Evolutionary conservation across 2,888 invertebrate genomes (phyloP), one percentile per base, ranked within the genome.

Genomic region (Amphipoea lucens): DNA sequence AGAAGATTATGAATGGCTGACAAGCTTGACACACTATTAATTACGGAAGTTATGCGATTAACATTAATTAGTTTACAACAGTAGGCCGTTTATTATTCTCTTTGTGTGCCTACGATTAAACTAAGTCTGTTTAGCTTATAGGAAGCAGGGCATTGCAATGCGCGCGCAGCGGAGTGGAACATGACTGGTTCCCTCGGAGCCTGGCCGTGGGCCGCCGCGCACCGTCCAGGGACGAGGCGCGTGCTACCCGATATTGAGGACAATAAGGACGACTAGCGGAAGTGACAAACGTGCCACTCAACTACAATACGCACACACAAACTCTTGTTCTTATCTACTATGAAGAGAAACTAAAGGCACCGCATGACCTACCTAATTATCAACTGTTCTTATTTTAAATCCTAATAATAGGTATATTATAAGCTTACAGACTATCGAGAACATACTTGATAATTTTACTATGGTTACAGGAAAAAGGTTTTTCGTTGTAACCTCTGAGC

Each of bases 171-270:
- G 90, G 92, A 92, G 95, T 95, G 96, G 94, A 95, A 95, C 96
- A 90, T 90, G 94, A 95, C 96, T 94, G 95, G 96, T 96, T 96
- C 95, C 94, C 94, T 90, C 73, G 90, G 85, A 88, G 88, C 73
- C 87, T 87, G 66, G 79, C 63, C 70, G 63, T 73, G 82, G 82
- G 79, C 79, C 81, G 54, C 36, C 40, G 76, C 81, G 71, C 67
- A 87, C 83, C 89, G 92, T 82, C 93, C 94, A 94, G 95, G 94
- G 94, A 94, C 94, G 89, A 79, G 83, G 93, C 92, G 93, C 92
- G 93, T 92, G 94, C 93, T 93, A 92, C 90, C 90, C 92, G 89
- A 91, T 90, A 96, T 94, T 92, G 95, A 82, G 85, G 84, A 70
- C 81, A 81, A 67, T 66, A 66, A 93, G 96, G 96, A 92, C 96